Conservation (phyloP, 2,797 vertebrate genomes). For the Phalanger gymnotis region DNA sequence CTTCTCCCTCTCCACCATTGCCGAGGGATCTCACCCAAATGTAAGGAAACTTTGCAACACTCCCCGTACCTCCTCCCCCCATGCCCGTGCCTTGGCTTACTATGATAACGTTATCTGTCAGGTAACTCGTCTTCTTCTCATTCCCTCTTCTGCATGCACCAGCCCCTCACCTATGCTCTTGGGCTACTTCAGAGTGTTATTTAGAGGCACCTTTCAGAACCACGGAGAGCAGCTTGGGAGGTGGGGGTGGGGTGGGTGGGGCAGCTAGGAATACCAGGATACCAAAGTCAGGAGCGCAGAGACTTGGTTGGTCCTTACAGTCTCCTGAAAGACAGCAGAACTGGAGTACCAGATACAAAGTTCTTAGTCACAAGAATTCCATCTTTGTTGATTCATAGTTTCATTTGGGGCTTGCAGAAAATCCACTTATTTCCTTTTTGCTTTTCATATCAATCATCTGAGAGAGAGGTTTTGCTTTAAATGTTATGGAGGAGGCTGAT, state of each 20-base stretch:
- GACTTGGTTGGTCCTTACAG: not conserved
- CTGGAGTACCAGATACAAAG: not conserved
- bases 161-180: conserved; percentile 75
- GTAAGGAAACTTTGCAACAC: conserved; percentile 95
- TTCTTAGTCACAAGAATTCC: not conserved
- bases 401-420: not conserved
- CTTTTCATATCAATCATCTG: not conserved
- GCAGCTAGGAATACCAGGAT: not conserved
- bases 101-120: conserved; percentile 96
- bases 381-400: not conserved
- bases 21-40: conserved; percentile 99
- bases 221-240: not conserved
- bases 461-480: conserved; percentile 12
- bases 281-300: not conserved
- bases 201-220: not conserved
- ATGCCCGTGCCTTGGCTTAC: conserved; percentile 94
- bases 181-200: conserved; percentile 30
- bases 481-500: not conserved
- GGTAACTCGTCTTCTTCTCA: conserved; percentile 91
- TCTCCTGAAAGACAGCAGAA: not conserved
- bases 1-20: conserved; percentile 99
- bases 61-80: conserved; percentile 90
- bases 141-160: conserved; percentile 82
- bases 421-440: not conserved
- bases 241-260: not conserved